A percentile compares a stretch with the other conserved stretches of the same genome.
These are phyloP conservation scores for Bombus fervidus DNA, from an alignment of 1,140 invertebrate genomes.

Conservation along the genomic window DNA sequence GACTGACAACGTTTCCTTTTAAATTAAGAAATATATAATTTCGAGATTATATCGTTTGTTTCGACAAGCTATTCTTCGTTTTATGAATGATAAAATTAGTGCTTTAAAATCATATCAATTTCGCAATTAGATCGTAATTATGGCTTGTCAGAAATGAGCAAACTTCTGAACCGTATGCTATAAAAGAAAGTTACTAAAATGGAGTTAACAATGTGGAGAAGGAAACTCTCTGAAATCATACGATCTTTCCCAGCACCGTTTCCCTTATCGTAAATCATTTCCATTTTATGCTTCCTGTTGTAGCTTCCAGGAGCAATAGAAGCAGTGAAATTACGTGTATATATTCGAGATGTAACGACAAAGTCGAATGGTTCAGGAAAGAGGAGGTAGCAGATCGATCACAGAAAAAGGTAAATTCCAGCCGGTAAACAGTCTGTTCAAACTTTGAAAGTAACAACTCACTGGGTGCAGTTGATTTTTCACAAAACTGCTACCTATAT, in stretches of 20 bases:
- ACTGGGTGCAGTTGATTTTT: neutral
- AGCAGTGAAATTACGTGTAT: neutral
- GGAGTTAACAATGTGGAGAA: neutral
- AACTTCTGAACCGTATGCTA: neutral
- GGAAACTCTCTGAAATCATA: neutral
- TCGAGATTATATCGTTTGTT: too few species aligned
- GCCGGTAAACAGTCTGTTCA: neutral
- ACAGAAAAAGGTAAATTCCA: neutral
- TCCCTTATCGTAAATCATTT: constrained; percentile 1
- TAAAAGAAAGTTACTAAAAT: neutral
- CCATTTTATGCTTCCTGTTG: neutral
- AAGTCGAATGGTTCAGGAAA: neutral
- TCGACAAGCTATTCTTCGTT: too few species aligned
- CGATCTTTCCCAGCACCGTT: neutral
- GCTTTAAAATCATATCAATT: neutral
- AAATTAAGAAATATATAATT: too few species aligned
- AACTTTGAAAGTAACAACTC: neutral
- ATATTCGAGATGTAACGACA: neutral
- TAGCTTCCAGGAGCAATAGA: neutral
- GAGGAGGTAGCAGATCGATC: neutral
- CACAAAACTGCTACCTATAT: neutral
- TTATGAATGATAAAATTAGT: neutral
- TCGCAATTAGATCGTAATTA: neutral
- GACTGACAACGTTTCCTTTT: too few species aligned
- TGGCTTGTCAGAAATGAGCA: neutral